Conservation (phyloP, 2,888 invertebrate genomes). For the Athalia cordata region DNA sequence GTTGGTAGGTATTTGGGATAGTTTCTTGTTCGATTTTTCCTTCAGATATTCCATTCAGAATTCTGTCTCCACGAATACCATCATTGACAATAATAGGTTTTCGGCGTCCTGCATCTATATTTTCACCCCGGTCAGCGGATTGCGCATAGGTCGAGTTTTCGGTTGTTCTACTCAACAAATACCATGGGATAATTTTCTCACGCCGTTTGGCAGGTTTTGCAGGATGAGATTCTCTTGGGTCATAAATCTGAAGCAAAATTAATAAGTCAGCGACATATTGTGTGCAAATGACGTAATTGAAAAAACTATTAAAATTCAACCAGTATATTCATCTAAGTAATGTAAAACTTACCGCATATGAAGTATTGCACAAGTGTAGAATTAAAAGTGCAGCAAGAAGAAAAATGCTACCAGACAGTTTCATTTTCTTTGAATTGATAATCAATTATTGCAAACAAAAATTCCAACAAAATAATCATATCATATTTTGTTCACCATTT, state of each 20-base stretch:
- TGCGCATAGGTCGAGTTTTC: constrained; percentile 31
- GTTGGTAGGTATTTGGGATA: neutral
- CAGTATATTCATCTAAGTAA: neutral
- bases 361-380: constrained; percentile 13
- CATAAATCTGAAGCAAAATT: constrained; percentile 54
- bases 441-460: neutral
- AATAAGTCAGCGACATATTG: neutral
- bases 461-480: neutral
- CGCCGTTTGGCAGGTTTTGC: constrained; percentile 58
- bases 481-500: neutral
- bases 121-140: neutral
- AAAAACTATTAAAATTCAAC: neutral
- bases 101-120: neutral
- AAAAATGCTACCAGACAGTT: constrained; percentile 7
- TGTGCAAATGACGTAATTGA: too few relatives aligned
- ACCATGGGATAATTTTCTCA: constrained; percentile 59
- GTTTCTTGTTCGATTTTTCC: constrained; percentile 20
- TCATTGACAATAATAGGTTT: constrained; percentile 30
- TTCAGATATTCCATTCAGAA: neutral
- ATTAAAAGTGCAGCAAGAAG: neutral
- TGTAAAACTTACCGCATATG: constrained; percentile 25
- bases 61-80: neutral
- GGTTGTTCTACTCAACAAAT: constrained; percentile 48
- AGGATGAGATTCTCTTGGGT: constrained; percentile 56
- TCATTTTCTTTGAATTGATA: constrained; percentile 7